Evolutionary conservation across 2,888 invertebrate species (phyloP).

Genomic region (Drosophila leonis): DNA sequence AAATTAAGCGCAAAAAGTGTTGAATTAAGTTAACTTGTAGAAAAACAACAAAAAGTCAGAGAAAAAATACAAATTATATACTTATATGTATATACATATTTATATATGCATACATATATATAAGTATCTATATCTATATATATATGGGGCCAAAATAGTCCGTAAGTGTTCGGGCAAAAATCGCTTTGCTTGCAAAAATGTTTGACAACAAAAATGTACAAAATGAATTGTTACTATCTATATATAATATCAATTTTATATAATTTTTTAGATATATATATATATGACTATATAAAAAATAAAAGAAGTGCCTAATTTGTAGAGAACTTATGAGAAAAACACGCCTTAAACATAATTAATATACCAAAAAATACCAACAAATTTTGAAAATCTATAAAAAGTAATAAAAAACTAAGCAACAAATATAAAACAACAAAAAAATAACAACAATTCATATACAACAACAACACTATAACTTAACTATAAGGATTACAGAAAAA

Average conservation of each 20-base stretch:
- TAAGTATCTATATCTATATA: background rate
- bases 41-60: slow-evolving; percentile 77
- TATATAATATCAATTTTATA: slow-evolving; percentile 21
- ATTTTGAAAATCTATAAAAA: slow-evolving; percentile 22
- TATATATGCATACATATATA: slow-evolving; percentile 26
- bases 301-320: slow-evolving; percentile 40
- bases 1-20: slow-evolving; percentile 74
- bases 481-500: background rate
- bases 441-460: slow-evolving; percentile 18
- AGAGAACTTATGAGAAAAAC: slow-evolving; percentile 55
- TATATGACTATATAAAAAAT: slow-evolving; percentile 20
- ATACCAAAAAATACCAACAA: slow-evolving; percentile 40
- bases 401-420: slow-evolving; percentile 13
- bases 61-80: slow-evolving; percentile 21
- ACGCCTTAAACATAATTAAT: slow-evolving; percentile 41
- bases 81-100: slow-evolving; percentile 28
- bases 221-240: slow-evolving; percentile 50
- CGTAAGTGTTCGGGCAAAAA: slow-evolving; percentile 86
- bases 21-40: slow-evolving; percentile 71
- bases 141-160: slow-evolving; percentile 85
- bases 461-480: background rate
- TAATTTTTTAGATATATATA: slow-evolving; percentile 25
- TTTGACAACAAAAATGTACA: slow-evolving; percentile 62
- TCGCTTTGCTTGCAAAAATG: slow-evolving; percentile 83
- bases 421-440: slow-evolving; percentile 31